Conservation (phyloP, 2,113 vertebrate species). For the Amblyornis subalaris region DNA sequence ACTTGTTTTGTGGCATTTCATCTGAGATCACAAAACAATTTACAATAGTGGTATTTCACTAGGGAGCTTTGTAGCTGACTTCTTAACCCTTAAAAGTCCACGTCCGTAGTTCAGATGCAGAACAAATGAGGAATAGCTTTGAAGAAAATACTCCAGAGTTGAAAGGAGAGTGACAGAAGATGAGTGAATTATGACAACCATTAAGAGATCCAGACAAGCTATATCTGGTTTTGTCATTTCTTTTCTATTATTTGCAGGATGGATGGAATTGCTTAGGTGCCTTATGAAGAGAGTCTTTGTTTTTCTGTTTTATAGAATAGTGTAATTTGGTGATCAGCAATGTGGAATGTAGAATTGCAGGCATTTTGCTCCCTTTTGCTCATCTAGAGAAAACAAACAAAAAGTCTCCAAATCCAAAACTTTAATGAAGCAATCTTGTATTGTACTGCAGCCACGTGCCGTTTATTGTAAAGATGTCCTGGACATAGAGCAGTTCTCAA, state of each 20-base stretch:
- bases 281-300: background rate
- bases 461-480: constrained; percentile 89
- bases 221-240: background rate
- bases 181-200: background rate
- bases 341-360: background rate
- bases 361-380: background rate
- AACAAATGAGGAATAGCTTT: background rate
- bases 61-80: background rate
- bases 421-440: constrained; percentile 41
- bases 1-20: background rate
- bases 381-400: background rate
- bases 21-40: background rate
- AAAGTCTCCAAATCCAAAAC: background rate
- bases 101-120: background rate
- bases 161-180: background rate
- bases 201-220: background rate
- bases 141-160: background rate
- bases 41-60: background rate
- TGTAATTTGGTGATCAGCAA: background rate
- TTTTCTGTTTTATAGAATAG: background rate
- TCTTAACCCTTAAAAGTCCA: background rate
- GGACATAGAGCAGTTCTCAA: constrained; percentile 89
- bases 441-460: constrained; percentile 79
- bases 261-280: background rate
- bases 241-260: background rate